Evolutionary conservation across 2,888 invertebrate genomes (phyloP), one percentile per base, ranked within the genome.

Genomic region (Maniola hyperantus): DNA sequence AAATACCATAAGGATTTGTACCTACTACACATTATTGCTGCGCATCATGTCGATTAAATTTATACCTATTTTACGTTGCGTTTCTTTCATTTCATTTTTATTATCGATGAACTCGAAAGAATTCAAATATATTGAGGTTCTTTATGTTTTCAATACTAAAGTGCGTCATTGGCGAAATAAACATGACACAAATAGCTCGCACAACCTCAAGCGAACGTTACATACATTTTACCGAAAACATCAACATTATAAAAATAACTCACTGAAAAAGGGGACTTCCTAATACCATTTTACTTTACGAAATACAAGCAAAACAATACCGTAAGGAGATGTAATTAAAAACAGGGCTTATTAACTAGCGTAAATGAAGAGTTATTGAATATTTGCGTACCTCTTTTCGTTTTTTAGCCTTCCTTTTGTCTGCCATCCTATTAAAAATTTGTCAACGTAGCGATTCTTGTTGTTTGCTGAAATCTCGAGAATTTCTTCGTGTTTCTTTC

Each of bases 341-440:
- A 44, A 39, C 18, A 15, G 5, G 8, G 10, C 5, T n/a, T 54
- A 36, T 0, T 18, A 36, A 10, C 54, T 54, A 36, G 36, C 36
- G 36, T 36, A 2, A 6, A 36, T n/a, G 15, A 15, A 36, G 18
- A 54, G n/a, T 34, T 13, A 53, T 6, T 1, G 36, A 26, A 15
- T 13, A 26, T 57, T 57, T 20, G 13, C 86, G 78, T 81, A 91
- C 92, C 83, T 92, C 92, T 83, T 91, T 92, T 67, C 92, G 92
- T 77, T 91, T 92, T 81, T 89, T 91, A 71, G 85, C 86, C 85
- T 92, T 92, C 69, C 92, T 85, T 79, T 92, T 92, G 74, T 92
- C 92, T 82, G 92, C 89, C 92, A 92, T 92, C 79, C 73, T 84
- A 69, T 79, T 74, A 74, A 74, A 83, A 80, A 78, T 80, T 87